Evolutionary conservation across 2,888 invertebrate species (phyloP).

Genomic region (Polydrusus pterygomalis): DNA sequence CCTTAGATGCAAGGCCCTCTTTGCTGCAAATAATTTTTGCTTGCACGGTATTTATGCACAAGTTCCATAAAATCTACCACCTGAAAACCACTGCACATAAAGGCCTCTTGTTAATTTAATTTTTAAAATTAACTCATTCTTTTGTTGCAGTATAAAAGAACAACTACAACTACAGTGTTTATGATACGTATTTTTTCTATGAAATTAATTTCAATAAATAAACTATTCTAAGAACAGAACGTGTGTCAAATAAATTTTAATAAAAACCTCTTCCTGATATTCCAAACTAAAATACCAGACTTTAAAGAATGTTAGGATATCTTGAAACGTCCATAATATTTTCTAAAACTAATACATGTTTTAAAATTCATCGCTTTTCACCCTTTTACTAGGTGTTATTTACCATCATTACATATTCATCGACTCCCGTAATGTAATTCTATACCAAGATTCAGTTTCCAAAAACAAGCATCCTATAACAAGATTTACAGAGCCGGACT

Average conservation of each 20-base stretch:
- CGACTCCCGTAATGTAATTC: constrained; percentile 51
- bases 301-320: neutral
- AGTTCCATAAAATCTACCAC: too few relatives aligned
- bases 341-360: constrained; percentile 14
- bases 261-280: neutral
- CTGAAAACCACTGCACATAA: too few relatives aligned
- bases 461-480: constrained; percentile 45
- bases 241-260: neutral
- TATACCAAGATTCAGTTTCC: constrained; percentile 50
- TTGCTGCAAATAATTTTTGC: too few relatives aligned
- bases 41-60: too few relatives aligned
- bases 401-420: constrained; percentile 53
- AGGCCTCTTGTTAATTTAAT: too few relatives aligned
- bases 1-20: too few relatives aligned
- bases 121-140: too few relatives aligned
- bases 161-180: too few relatives aligned
- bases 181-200: too few relatives aligned
- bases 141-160: too few relatives aligned
- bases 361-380: constrained; percentile 34
- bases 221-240: too few relatives aligned
- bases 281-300: neutral
- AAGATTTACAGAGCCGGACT: constrained; percentile 20
- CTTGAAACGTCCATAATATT: constrained; percentile 6
- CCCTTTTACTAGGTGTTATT: constrained; percentile 48
- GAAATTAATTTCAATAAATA: too few relatives aligned